These are phyloP conservation scores for Thalassaphorura encarpata DNA, from an alignment of 1,140 invertebrate genomes.

Conservation along the genomic window DNA sequence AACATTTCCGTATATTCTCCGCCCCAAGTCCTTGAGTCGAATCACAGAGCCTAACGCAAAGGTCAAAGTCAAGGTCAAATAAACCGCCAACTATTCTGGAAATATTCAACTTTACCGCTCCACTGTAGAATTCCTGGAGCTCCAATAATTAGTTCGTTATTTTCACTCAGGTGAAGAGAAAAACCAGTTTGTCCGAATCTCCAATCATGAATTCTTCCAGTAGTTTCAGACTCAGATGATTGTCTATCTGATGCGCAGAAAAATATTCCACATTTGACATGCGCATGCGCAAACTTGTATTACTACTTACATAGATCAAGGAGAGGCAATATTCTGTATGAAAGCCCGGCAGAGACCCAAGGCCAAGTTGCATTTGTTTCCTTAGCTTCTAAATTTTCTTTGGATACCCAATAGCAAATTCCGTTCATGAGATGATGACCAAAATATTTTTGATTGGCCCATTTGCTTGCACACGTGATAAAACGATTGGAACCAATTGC, in stretches of 20 bases:
- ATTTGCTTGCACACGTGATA: slow-evolving; percentile 34
- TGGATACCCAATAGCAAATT: slow-evolving; percentile 31
- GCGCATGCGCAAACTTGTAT: neutral
- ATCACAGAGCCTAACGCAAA: slow-evolving; percentile 32
- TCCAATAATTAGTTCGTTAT: slow-evolving; percentile 36
- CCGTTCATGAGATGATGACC: slow-evolving; percentile 33
- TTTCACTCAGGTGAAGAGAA: slow-evolving; percentile 31
- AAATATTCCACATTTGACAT: neutral
- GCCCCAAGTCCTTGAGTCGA: slow-evolving; percentile 19
- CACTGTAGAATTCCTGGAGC: slow-evolving; percentile 40
- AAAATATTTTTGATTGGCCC: slow-evolving; percentile 32
- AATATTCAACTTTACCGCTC: slow-evolving; percentile 33
- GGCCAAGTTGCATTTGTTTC: too few species aligned
- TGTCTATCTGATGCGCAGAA: neutral
- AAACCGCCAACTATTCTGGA: too few species aligned
- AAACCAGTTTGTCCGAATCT: slow-evolving; percentile 35
- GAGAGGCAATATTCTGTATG: too few species aligned
- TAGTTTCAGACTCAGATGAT: neutral
- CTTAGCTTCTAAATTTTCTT: neutral
- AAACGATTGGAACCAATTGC: slow-evolving; percentile 13
- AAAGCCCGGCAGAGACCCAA: too few species aligned
- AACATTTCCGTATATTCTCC: too few species aligned
- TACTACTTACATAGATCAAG: too few species aligned
- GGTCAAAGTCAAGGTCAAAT: too few species aligned
- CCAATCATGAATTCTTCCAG: slow-evolving; percentile 23